Evolutionary conservation across 2,888 invertebrate genomes (phyloP).

Genomic region (Yponomeuta evonymella): DNA sequence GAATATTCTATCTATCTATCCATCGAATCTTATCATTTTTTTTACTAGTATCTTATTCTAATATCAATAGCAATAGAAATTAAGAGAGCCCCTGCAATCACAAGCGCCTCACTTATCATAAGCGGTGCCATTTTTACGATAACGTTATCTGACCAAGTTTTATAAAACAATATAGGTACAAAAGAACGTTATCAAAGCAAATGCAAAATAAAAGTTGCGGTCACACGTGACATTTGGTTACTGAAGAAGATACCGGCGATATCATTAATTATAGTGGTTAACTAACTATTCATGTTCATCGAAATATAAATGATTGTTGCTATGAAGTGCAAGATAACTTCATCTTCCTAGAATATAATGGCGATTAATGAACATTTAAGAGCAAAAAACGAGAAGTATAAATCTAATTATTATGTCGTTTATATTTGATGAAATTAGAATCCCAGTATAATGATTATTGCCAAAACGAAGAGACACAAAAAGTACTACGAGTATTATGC

Average conservation of each 20-base stretch:
- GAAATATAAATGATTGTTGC: no score
- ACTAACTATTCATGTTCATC: no score
- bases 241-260: neutral
- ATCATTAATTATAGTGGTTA: neutral
- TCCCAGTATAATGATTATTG: no score
- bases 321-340: no score
- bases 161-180: neutral
- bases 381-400: no score
- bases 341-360: no score
- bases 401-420: no score
- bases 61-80: neutral
- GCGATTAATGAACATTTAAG: no score
- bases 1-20: no score
- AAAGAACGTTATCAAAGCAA: constrained; percentile 5
- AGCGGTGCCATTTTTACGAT: constrained; percentile 17
- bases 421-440: no score
- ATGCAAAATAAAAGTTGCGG: neutral
- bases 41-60: neutral
- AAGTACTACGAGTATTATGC: no score
- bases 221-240: neutral
- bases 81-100: neutral
- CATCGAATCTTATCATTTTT: neutral
- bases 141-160: constrained; percentile 11
- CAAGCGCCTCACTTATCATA: constrained; percentile 12
- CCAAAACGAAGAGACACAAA: no score